Conservation (phyloP, 2,797 vertebrate species). For the Furcifer pardalis region DNA sequence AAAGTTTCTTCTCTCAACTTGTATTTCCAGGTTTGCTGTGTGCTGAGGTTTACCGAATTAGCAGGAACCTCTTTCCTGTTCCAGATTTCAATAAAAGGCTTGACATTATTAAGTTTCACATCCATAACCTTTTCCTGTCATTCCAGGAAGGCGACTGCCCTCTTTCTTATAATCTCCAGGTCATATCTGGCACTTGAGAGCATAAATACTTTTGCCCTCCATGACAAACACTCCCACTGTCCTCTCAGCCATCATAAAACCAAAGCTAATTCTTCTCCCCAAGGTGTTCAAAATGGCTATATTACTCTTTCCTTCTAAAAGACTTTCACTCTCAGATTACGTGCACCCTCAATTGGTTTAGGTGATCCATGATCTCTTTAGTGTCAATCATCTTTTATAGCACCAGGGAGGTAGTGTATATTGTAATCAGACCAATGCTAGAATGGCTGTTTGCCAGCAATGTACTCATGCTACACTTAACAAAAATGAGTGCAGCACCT, state of each 20-base stretch:
- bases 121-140: neutral
- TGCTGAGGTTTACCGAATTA: neutral
- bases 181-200: neutral
- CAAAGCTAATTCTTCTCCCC: slow-evolving; percentile 4
- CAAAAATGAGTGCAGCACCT: slow-evolving; percentile 38
- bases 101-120: slow-evolving; percentile 5
- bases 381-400: slow-evolving; percentile 29
- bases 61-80: neutral
- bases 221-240: fast-evolving
- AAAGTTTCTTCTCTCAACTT: neutral
- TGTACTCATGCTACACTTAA: slow-evolving; percentile 51
- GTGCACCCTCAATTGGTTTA: slow-evolving; percentile 30
- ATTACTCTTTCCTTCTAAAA: slow-evolving; percentile 25
- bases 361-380: slow-evolving; percentile 21
- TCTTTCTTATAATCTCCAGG: slow-evolving; percentile 9
- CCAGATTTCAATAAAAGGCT: neutral
- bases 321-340: slow-evolving; percentile 24
- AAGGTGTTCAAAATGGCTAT: slow-evolving; percentile 3
- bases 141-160: neutral
- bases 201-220: neutral
- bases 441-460: slow-evolving; percentile 40
- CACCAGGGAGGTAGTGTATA: slow-evolving; percentile 10
- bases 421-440: slow-evolving; percentile 23
- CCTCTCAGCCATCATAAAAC: slow-evolving; percentile 1
- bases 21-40: neutral